These are phyloP conservation scores for Hydrozoanthus tunicans DNA, from an alignment of 64 coral and sea anemone species.

Conservation along the genomic window DNA sequence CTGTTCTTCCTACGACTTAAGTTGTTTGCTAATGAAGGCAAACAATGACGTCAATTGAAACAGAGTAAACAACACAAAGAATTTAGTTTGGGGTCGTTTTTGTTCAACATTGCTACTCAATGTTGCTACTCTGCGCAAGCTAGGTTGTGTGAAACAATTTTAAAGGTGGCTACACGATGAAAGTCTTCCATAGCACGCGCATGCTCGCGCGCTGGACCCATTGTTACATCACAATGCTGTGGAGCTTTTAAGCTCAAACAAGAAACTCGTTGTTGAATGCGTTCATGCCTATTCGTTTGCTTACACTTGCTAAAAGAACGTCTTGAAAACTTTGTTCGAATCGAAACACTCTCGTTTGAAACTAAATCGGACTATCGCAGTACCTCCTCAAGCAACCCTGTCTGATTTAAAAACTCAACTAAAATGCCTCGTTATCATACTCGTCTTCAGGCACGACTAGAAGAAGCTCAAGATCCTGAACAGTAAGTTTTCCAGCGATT, in stretches of 20 bases:
- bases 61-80: too few relatives aligned
- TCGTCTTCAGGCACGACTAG: neutral
- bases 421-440: neutral
- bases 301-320: neutral
- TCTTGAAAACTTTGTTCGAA: neutral
- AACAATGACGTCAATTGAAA: too few relatives aligned
- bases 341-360: neutral
- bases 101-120: too few relatives aligned
- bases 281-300: neutral
- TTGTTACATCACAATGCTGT: conserved; percentile 49
- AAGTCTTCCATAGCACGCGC: neutral
- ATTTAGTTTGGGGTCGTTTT: too few relatives aligned
- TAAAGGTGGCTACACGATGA: too few relatives aligned
- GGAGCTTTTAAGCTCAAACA: neutral
- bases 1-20: too few relatives aligned
- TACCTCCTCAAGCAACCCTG: neutral
- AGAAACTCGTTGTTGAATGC: neutral
- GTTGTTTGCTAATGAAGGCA: too few relatives aligned
- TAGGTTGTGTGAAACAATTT: too few relatives aligned
- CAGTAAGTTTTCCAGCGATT: conserved; percentile 12
- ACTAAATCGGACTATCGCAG: neutral
- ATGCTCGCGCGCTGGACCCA: neutral
- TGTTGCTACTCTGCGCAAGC: too few relatives aligned
- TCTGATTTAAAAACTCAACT: neutral
- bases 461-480: neutral